Evolutionary conservation across 30 jellyfish, hydroid and myxozoan genomes (phyloP).

Genomic region (Cassiopea andromeda): DNA sequence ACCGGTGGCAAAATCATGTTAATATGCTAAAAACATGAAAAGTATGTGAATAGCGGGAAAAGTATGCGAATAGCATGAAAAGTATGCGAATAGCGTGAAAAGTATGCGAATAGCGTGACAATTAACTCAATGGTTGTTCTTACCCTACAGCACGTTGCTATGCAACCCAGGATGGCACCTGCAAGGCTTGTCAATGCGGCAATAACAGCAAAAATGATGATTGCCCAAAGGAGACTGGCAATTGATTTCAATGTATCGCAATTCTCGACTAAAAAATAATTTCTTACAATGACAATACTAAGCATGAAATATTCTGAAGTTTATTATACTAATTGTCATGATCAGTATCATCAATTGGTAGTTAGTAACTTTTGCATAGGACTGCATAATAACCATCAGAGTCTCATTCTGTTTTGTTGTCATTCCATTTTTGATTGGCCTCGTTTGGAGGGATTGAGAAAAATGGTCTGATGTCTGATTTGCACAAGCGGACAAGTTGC

Average conservation of each 20-base stretch:
- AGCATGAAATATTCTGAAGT: background rate
- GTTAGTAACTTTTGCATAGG: too few relatives aligned
- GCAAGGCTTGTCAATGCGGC: constrained; percentile 70
- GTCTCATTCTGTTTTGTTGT: too few relatives aligned
- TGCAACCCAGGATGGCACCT: constrained; percentile 87
- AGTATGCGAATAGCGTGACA: background rate
- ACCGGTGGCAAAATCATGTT: too few relatives aligned
- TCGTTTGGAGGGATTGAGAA: too few relatives aligned
- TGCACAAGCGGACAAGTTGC: too few relatives aligned
- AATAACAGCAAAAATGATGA: constrained; percentile 63
- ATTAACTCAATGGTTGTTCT: background rate
- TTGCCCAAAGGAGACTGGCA: constrained; percentile 38
- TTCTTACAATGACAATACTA: background rate
- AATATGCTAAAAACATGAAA: too few relatives aligned
- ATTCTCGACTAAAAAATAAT: constrained; percentile 24
- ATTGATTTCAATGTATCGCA: constrained; percentile 59
- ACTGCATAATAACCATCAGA: too few relatives aligned
- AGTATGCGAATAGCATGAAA: background rate
- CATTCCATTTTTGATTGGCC: too few relatives aligned
- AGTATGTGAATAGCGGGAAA: too few relatives aligned
- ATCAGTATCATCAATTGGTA: background rate
- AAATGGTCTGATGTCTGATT: too few relatives aligned
- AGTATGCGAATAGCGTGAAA: background rate
- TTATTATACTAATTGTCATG: background rate
- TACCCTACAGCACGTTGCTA: constrained; percentile 81